Base-by-base conservation (phyloP, 2,888 invertebrate species). In the Acrobasis consociella region DNA sequence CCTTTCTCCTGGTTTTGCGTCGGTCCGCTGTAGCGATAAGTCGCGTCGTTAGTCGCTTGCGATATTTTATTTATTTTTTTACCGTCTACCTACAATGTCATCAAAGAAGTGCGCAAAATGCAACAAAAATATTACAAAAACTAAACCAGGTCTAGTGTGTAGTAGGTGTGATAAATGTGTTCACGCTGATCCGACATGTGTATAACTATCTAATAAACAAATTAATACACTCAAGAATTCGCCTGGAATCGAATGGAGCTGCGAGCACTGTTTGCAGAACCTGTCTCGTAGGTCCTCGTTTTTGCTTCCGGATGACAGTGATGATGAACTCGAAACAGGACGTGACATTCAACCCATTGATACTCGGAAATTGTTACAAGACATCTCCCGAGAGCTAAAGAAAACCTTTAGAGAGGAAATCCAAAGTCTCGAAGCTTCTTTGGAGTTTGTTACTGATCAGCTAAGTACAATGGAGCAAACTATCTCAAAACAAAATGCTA, bases 321-420 rank as follows among this genome's bases (percentile, higher is more conserved):
- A 60, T 9, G 64, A 67, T 11, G 69, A 69, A 46, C 46, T 42
- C 5, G 49, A 38, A 38, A 38, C 38, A 38, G 38, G 38, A 38
- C 38, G 38, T 38, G 38, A 38, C 38, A 38, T 38, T 38, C 55
- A 50, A 1, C 39, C 50, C 15, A 39, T 69, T 16, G 69, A 70
- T 53, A 58, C 67, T 0, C 39, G 42, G 0, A 70, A 70, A 58
- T 17, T 71, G 9, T 64, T 67, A 13, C 65, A 63, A 9, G 68
- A 69, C 15, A 69, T 71, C 1, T 66, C 65, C 38, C 62, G 68
- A 7, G 68, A 71, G 50, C 5, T 71, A 15, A 68, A 71, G 55
- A 72, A 69, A 62, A 69, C 67, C 2, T 65, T 71, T n/a, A 51
- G 61, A 42, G 68, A 69, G 17, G 69, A 72, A 51, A 64, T 72